Conservation (phyloP, 2,797 vertebrate genomes). For the Protonibea diacanthus region DNA sequence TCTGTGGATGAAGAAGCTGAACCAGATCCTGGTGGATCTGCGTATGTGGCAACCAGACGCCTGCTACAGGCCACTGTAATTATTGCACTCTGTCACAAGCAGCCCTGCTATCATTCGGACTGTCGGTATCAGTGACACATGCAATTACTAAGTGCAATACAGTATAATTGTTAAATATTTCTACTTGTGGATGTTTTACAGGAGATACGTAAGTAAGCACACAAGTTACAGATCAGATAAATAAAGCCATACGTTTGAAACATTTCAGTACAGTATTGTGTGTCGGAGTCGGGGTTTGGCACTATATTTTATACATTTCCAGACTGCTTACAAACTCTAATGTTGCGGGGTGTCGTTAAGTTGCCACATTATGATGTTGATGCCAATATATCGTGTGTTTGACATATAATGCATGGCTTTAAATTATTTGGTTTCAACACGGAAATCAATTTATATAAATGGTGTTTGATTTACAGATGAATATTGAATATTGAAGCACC, state of each 20-base stretch:
- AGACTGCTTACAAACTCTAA: constrained; percentile 7
- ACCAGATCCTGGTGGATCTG: constrained; percentile 94
- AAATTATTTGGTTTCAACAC: constrained; percentile 45
- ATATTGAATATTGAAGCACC: constrained; percentile 24
- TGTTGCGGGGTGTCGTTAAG: background rate
- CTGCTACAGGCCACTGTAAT: constrained; percentile 88
- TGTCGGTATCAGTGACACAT: constrained; percentile 38
- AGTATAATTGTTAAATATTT: constrained; percentile 56
- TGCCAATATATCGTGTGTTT: constrained; percentile 24
- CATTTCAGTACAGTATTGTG: constrained; percentile 65
- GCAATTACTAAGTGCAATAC: constrained; percentile 80
- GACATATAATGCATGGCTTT: constrained; percentile 50
- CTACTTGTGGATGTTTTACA: constrained; percentile 47
- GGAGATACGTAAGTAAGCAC: constrained; percentile 19
- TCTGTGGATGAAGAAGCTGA: constrained; percentile 97
- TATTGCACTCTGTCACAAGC: constrained; percentile 4
- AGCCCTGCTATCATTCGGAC: constrained; percentile 27
- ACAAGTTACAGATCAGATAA: constrained; percentile 32
- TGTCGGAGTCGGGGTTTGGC: constrained; percentile 25
- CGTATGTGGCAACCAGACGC: constrained; percentile 97
- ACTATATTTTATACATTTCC: constrained; percentile 22
- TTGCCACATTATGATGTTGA: constrained; percentile 5
- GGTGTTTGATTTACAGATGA: constrained; percentile 18
- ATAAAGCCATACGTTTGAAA: constrained; percentile 77
- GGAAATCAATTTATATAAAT: constrained; percentile 27